Evolutionary conservation across 2,113 vertebrate genomes (phyloP).

Genomic region (Micronisus gabar): DNA sequence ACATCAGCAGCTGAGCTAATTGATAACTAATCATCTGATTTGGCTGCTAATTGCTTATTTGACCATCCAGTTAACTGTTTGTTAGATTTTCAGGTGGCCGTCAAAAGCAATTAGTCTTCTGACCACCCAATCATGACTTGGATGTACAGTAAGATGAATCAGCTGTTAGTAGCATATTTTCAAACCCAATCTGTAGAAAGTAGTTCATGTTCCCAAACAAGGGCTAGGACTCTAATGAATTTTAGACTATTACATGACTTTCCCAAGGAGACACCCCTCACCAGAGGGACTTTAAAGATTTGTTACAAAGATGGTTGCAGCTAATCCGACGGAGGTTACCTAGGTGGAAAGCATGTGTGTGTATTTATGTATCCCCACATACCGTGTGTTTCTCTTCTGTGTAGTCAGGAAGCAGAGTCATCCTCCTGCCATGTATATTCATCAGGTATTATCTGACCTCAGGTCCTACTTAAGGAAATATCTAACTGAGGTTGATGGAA

Average conservation of each 20-base stretch:
- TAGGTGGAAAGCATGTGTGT: neutral
- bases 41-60: neutral
- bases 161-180: neutral
- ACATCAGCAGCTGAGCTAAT: neutral
- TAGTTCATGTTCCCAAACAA: neutral
- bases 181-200: neutral
- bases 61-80: neutral
- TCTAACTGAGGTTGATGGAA: neutral
- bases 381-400: slow-evolving; percentile 10
- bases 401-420: neutral
- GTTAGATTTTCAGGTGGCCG: neutral
- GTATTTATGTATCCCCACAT: neutral
- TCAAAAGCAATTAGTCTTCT: neutral
- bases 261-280: slow-evolving; percentile 9
- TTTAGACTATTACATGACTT: neutral
- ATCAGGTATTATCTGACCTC: slow-evolving; percentile 6
- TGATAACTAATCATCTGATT: neutral
- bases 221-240: neutral
- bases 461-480: slow-evolving; percentile 11
- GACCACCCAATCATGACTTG: neutral
- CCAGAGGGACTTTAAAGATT: neutral
- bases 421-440: neutral
- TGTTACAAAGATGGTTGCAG: neutral
- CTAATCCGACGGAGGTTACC: neutral
- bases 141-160: neutral